Conservation (phyloP, 1,140 invertebrate genomes). For the Aplysia californica region DNA sequence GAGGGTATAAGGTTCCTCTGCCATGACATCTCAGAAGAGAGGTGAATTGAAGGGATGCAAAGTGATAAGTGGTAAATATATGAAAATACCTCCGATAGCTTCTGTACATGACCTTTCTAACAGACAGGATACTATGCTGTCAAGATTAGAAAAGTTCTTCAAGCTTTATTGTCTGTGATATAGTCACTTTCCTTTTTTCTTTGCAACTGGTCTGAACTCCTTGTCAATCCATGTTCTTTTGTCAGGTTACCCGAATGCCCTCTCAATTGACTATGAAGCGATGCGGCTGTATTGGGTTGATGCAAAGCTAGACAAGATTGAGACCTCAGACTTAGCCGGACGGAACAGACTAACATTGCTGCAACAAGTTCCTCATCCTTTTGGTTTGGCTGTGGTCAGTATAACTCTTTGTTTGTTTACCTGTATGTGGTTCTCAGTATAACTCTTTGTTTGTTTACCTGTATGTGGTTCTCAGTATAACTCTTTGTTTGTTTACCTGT, state of each 20-base stretch:
- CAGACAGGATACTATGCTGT: no score
- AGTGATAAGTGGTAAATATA: no score
- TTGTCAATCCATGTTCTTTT: no score
- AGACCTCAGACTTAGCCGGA: constrained; percentile 91
- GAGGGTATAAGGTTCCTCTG: no score
- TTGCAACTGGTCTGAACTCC: no score
- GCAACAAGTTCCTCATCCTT: constrained; percentile 93
- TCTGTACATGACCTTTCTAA: no score
- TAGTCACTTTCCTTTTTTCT: no score
- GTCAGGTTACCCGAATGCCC: constrained; percentile 93
- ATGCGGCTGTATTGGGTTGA: constrained; percentile 98
- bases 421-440: constrained; percentile 74
- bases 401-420: neutral
- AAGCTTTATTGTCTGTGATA: no score
- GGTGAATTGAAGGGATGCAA: no score
- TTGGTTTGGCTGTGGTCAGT: constrained; percentile 87
- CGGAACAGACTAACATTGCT: constrained; percentile 74
- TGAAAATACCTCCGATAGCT: no score
- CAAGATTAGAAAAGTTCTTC: no score
- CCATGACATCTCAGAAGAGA: no score
- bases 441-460: neutral
- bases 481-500: neutral
- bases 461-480: constrained; percentile 73
- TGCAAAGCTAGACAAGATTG: constrained; percentile 88
- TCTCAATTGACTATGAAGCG: constrained; percentile 98